Conservation (phyloP, 2,888 invertebrate genomes). For the Brachynemurus nebulosus region DNA sequence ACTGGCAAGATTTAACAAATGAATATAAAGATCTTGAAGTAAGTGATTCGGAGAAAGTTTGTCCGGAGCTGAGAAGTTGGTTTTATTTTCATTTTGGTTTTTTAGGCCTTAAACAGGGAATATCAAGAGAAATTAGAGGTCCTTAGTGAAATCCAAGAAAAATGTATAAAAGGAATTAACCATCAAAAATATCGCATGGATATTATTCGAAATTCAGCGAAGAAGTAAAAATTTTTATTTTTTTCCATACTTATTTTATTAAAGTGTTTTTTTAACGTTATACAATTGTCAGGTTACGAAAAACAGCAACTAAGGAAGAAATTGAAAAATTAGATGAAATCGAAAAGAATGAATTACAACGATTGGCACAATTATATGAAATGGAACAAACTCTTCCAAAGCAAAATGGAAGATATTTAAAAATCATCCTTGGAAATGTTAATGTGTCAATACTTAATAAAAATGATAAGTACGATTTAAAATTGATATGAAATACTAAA, state of each 20-base stretch:
- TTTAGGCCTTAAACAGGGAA: conserved; percentile 61
- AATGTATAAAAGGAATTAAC: conserved; percentile 76
- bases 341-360: conserved; percentile 64
- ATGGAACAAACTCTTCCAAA: conserved; percentile 90
- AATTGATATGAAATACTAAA: no score
- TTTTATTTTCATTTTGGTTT: conserved; percentile 16
- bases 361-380: conserved; percentile 76
- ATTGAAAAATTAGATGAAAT: conserved; percentile 46
- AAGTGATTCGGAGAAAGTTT: conserved; percentile 21
- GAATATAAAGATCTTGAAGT: conserved; percentile 78
- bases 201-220: conserved; percentile 61
- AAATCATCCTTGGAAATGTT: conserved; percentile 92
- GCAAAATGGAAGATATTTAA: conserved; percentile 79
- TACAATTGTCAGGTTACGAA: conserved; percentile 19
- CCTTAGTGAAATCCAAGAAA: conserved; percentile 66
- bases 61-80: conserved; percentile 6
- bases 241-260: not conserved
- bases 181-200: conserved; percentile 87
- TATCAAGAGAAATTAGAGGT: conserved; percentile 78
- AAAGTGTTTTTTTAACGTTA: conserved; percentile 7
- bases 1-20: conserved; percentile 64
- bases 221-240: conserved; percentile 50
- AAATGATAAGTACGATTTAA: conserved; percentile 87
- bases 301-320: conserved; percentile 26
- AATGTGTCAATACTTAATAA: conserved; percentile 96